phyloP scores from a whole-genome alignment of 2,113 vertebrate genomes.

The Ranitomeya imitator region DNA sequence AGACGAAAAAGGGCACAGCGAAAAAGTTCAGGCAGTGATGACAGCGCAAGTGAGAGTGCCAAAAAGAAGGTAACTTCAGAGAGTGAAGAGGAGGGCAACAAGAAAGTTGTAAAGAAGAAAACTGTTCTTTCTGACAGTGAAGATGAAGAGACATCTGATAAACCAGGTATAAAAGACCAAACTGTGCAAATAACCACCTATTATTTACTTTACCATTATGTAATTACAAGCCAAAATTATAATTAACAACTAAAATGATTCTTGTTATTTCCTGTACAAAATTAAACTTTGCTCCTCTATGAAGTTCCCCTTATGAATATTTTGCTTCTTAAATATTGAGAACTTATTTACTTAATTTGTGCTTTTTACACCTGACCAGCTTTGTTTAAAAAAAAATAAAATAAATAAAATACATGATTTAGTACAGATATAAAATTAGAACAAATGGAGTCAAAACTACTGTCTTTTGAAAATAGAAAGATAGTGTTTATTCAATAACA shows the following conservation, averaged over 20 bases:
- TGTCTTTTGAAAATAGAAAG: too few species aligned
- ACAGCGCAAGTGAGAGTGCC: constrained; percentile 66
- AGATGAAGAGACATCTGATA: constrained; percentile 76
- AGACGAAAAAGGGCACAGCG: constrained; percentile 66
- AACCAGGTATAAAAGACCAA: constrained; percentile 67
- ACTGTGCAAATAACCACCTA: background rate
- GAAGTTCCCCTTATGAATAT: too few species aligned
- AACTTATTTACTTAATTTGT: too few species aligned
- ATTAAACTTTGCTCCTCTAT: too few species aligned
- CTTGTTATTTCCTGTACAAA: too few species aligned
- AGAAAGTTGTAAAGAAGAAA: constrained; percentile 86
- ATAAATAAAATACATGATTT: too few species aligned
- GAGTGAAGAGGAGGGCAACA: constrained; percentile 79
- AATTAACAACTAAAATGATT: too few species aligned
- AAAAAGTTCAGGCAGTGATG: constrained; percentile 51
- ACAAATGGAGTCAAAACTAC: too few species aligned
- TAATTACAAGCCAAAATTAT: too few species aligned
- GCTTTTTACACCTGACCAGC: background rate
- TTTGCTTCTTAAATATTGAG: too few species aligned
- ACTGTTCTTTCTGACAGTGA: constrained; percentile 92
- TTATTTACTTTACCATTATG: too few species aligned
- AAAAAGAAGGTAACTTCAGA: constrained; percentile 72
- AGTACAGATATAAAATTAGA: background rate
- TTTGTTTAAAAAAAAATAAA: background rate
- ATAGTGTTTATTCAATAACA: too few species aligned